These are phyloP conservation scores for Kradibia gibbosae DNA, from an alignment of 1,140 invertebrate genomes.

Conservation along the genomic window DNA sequence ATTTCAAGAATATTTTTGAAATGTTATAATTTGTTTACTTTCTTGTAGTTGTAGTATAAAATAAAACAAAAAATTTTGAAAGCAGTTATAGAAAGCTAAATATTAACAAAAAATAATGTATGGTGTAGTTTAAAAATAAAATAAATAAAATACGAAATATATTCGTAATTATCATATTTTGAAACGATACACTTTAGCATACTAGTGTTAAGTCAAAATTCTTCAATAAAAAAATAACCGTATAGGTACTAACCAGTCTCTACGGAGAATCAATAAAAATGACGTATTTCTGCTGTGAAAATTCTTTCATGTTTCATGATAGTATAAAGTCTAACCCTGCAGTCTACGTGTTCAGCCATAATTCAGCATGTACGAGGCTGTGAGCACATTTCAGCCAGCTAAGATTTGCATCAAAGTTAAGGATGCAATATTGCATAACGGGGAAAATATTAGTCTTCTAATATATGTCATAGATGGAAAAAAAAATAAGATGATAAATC, in stretches of 20 bases:
- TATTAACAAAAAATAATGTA: too few species aligned
- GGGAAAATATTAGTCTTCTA: background rate
- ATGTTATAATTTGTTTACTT: too few species aligned
- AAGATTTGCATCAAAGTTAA: background rate
- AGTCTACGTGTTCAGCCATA: conserved; percentile 33
- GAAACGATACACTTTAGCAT: conserved; percentile 4
- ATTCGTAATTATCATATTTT: background rate
- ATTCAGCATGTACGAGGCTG: conserved; percentile 27
- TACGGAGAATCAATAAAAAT: conserved; percentile 27
- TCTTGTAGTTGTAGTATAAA: too few species aligned
- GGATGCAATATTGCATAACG: background rate
- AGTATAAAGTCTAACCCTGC: background rate
- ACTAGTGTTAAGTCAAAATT: conserved; percentile 24
- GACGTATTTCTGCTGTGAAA: conserved; percentile 44
- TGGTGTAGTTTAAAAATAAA: background rate
- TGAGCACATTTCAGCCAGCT: background rate
- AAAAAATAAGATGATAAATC: too few species aligned
- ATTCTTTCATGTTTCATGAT: conserved; percentile 3
- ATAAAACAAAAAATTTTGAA: too few species aligned
- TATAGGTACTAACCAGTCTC: background rate
- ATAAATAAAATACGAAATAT: background rate
- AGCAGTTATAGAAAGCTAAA: too few species aligned
- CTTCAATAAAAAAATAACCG: conserved; percentile 28
- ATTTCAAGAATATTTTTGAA: too few species aligned
- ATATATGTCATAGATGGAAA: too few species aligned